These are phyloP conservation scores for Champsocephalus gunnari DNA, from an alignment of 2,797 vertebrate species.

Conservation along the genomic window DNA sequence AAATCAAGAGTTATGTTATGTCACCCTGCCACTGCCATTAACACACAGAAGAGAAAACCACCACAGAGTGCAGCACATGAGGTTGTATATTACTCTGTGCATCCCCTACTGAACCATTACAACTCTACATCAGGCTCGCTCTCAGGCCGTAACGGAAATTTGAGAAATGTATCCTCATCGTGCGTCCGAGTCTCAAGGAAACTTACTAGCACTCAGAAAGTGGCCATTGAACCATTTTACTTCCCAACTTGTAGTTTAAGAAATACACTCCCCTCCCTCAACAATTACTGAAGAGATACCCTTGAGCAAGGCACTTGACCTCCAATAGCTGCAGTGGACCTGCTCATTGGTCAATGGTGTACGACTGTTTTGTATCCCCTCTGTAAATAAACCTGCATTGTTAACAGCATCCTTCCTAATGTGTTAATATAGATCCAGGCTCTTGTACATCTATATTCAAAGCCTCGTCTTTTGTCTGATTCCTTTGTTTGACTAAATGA, in stretches of 20 bases:
- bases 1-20: slow-evolving; percentile 86
- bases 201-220: slow-evolving; percentile 46
- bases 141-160: slow-evolving; percentile 57
- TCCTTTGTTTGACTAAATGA: slow-evolving; percentile 36
- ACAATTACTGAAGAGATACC: slow-evolving; percentile 47
- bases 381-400: not conserved
- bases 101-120: slow-evolving; percentile 77
- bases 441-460: slow-evolving; percentile 14
- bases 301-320: slow-evolving; percentile 64
- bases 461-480: slow-evolving; percentile 7
- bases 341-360: not conserved
- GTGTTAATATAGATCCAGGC: not conserved
- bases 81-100: slow-evolving; percentile 71
- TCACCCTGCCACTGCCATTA: slow-evolving; percentile 83
- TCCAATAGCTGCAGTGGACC: slow-evolving; percentile 31
- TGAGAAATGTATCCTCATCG: slow-evolving; percentile 57
- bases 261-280: slow-evolving; percentile 32
- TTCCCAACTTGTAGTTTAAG: slow-evolving; percentile 56
- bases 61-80: slow-evolving; percentile 46
- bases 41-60: slow-evolving; percentile 77
- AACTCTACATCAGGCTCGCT: slow-evolving; percentile 56
- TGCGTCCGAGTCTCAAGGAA: slow-evolving; percentile 45
- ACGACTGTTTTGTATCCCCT: not conserved
- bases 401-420: not conserved
- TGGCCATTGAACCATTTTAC: slow-evolving; percentile 37